phyloP scores from a whole-genome alignment of 2,113 vertebrate genomes.

The Myotis yumanensis region DNA sequence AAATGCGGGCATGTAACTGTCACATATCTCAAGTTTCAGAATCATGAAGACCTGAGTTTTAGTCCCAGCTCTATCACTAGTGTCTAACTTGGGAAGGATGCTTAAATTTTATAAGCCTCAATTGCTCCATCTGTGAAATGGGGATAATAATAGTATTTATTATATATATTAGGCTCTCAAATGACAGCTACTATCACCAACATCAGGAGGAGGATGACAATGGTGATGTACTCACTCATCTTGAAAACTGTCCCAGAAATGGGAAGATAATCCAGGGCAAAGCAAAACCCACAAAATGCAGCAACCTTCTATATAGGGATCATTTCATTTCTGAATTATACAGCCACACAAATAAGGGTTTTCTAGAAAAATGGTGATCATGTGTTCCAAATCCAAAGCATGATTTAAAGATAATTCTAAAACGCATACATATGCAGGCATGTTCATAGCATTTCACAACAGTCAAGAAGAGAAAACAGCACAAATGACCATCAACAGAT shows the following conservation, averaged over 20 bases:
- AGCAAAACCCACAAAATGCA: background rate
- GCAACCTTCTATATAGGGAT: background rate
- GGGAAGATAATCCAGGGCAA: background rate
- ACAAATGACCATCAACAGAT: background rate
- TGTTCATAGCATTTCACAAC: background rate
- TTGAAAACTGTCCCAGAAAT: conserved; percentile 10
- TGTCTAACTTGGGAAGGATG: background rate
- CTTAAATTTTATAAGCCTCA: background rate
- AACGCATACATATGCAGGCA: background rate
- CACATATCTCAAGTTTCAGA: background rate
- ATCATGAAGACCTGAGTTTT: background rate
- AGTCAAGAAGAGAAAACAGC: background rate
- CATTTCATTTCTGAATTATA: background rate
- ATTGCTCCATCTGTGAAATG: background rate
- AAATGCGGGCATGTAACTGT: background rate
- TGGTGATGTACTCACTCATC: background rate
- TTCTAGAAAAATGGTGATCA: background rate
- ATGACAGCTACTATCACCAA: background rate
- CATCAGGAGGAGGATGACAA: background rate
- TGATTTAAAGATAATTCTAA: background rate
- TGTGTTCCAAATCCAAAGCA: background rate
- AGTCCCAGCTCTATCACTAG: background rate
- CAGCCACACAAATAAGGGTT: background rate
- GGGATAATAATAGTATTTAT: background rate
- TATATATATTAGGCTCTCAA: background rate